Percentiles rank a stretch among this genome's conserved stretches.
These are phyloP conservation scores for Pandion haliaetus DNA, from an alignment of 2,113 vertebrate genomes.

Conservation along the genomic window DNA sequence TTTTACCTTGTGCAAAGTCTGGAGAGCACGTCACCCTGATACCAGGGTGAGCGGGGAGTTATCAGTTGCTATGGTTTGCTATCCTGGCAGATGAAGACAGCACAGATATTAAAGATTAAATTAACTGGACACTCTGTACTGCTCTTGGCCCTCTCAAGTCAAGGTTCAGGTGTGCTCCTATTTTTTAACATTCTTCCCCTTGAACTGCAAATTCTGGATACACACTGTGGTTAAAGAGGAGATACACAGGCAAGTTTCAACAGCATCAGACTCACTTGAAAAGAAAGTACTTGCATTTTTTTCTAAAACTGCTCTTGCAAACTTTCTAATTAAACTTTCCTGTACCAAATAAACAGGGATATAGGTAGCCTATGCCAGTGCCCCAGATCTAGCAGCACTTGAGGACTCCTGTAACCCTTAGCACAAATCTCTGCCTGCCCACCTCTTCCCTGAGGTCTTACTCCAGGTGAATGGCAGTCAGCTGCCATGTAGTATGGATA, in stretches of 20 bases:
- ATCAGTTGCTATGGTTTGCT: not conserved
- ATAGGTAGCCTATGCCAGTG: not conserved
- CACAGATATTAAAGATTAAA: not conserved
- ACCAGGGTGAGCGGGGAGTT: not conserved
- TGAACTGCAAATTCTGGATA: not conserved
- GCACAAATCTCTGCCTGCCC: not conserved
- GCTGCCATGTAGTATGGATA: not conserved
- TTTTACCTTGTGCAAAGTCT: not conserved
- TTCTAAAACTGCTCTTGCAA: not conserved
- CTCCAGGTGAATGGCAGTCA: not conserved
- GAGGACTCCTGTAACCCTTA: not conserved
- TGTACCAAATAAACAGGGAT: not conserved
- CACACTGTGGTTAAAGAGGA: not conserved
- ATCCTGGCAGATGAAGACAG: not conserved
- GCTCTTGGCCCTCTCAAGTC: not conserved
- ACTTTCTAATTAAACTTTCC: not conserved
- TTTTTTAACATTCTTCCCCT: not conserved
- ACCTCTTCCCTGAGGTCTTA: fast-evolving
- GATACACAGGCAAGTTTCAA: not conserved
- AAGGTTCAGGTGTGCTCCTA: not conserved
- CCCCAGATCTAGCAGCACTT: not conserved
- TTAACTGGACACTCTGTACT: not conserved
- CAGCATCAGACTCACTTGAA: not conserved
- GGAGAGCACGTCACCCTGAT: not conserved
- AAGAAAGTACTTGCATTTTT: not conserved